Conservation (phyloP, 2,888 invertebrate species). For the Saturnia japonica region DNA sequence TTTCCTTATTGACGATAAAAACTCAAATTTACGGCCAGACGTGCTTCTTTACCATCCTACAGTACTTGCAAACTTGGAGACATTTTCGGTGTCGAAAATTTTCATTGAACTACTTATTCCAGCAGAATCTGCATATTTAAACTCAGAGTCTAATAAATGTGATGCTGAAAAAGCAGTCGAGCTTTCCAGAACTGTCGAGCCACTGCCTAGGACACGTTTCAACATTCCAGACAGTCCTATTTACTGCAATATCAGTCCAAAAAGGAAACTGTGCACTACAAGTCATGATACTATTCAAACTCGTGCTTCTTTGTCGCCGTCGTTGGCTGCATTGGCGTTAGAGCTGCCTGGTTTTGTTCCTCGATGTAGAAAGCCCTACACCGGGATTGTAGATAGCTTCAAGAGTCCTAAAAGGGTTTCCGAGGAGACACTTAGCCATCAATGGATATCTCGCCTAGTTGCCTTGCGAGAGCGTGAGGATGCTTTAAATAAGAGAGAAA, state of each 20-base stretch:
- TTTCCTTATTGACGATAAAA: slow-evolving; percentile 63
- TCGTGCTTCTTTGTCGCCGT: slow-evolving; percentile 63
- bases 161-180: slow-evolving; percentile 73
- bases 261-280: slow-evolving; percentile 38
- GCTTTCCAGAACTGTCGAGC: slow-evolving; percentile 54
- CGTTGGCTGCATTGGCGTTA: slow-evolving; percentile 70
- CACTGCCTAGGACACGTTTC: slow-evolving; percentile 56
- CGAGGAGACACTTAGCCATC: slow-evolving; percentile 78
- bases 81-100: slow-evolving; percentile 41
- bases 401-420: slow-evolving; percentile 75
- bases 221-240: slow-evolving; percentile 60
- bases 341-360: slow-evolving; percentile 77
- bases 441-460: slow-evolving; percentile 81
- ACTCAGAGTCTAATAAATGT: slow-evolving; percentile 65
- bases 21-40: slow-evolving; percentile 58
- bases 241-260: slow-evolving; percentile 63
- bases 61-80: slow-evolving; percentile 68
- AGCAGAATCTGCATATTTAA: slow-evolving; percentile 35
- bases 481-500: slow-evolving; percentile 76
- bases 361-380: slow-evolving; percentile 60
- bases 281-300: slow-evolving; percentile 40
- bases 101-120: slow-evolving; percentile 57
- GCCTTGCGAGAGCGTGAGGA: slow-evolving; percentile 77
- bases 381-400: slow-evolving; percentile 50
- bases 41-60: slow-evolving; percentile 75